Conservation (phyloP, 92 coral and sea anemone species). For the Ricordea florida region DNA sequence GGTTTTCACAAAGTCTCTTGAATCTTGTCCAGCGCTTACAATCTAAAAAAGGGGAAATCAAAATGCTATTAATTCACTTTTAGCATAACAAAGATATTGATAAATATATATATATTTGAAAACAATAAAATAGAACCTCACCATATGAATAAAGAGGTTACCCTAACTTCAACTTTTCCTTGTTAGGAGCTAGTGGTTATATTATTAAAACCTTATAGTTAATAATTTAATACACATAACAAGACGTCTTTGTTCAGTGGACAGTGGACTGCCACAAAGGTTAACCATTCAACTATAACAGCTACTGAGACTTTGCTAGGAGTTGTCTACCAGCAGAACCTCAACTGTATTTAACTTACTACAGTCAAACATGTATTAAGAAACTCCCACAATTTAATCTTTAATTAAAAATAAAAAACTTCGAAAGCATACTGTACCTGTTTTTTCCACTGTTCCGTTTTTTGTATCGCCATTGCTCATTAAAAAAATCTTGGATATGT, state of each 20-base stretch:
- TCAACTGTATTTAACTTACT: not conserved
- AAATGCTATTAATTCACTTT: not conserved
- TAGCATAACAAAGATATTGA: not conserved
- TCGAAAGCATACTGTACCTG: not conserved
- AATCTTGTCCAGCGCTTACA: not conserved
- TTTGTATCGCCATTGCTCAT: slow-evolving; percentile 26
- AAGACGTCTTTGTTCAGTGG: no score
- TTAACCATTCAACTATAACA: no score
- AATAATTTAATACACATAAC: no score
- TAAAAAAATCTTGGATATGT: slow-evolving; percentile 44
- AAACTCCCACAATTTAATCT: not conserved
- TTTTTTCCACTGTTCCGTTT: slow-evolving; percentile 13
- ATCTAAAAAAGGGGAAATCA: not conserved
- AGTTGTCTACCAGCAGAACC: not conserved
- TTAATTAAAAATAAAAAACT: not conserved
- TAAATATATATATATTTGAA: not conserved
- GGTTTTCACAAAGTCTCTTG: not conserved
- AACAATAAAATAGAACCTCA: not conserved
- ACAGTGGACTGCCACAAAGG: no score
- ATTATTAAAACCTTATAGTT: no score
- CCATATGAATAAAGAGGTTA: not conserved
- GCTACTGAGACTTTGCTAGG: no score
- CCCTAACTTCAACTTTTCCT: no score
- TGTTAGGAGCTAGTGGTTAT: no score
- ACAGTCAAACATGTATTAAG: not conserved